These are phyloP conservation scores for Actenoides lindsayi DNA, from an alignment of 2,113 vertebrate species.

Conservation along the genomic window DNA sequence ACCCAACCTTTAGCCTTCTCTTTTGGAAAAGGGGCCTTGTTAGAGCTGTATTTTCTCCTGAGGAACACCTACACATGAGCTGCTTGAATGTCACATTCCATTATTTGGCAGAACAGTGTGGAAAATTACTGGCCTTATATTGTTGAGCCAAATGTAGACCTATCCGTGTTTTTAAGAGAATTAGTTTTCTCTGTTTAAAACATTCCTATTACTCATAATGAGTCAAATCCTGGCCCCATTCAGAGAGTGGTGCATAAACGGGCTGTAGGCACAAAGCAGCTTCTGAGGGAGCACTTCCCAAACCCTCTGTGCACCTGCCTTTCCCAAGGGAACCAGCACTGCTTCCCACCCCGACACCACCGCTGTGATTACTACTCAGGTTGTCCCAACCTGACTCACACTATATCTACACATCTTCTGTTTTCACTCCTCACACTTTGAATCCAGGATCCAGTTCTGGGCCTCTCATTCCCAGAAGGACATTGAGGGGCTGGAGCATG, in stretches of 20 bases:
- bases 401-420: fast-evolving
- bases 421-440: background rate
- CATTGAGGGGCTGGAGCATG: too few relatives aligned
- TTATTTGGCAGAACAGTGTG: background rate
- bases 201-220: constrained; percentile 19
- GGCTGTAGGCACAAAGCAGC: background rate
- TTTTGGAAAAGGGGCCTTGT: background rate
- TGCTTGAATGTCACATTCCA: constrained; percentile 30
- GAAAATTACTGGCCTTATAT: constrained; percentile 40
- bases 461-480: too few relatives aligned
- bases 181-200: constrained; percentile 28
- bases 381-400: background rate
- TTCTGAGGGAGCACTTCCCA: background rate
- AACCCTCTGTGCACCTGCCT: background rate
- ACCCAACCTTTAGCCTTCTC: background rate
- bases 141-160: constrained; percentile 13
- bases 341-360: background rate
- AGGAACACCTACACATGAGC: constrained; percentile 33
- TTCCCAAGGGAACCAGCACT: background rate
- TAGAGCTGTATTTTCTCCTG: background rate
- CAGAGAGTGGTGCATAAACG: background rate
- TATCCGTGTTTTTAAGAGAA: constrained; percentile 30
- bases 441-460: background rate
- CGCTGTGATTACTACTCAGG: fast-evolving
- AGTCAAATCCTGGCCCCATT: constrained; percentile 21